Evolutionary conservation across 2,113 vertebrate species (phyloP).

Genomic region (Seriola quinqueradiata): DNA sequence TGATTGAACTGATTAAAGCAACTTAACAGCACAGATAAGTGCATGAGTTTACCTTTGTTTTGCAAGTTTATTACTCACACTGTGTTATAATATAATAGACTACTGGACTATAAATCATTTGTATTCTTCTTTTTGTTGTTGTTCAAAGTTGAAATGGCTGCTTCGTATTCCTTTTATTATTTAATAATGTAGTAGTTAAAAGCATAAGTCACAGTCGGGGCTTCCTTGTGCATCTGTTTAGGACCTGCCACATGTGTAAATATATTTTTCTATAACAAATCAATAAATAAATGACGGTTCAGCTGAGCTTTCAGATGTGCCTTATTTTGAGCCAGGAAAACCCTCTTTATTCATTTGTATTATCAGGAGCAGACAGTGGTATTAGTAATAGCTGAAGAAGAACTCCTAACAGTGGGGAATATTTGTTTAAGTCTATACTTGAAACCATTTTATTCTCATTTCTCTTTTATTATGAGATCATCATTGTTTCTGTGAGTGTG

Average conservation of each 20-base stretch:
- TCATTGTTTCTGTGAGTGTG: conserved; percentile 26
- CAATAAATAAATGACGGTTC: background rate
- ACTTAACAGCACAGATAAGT: background rate
- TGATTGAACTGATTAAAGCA: background rate
- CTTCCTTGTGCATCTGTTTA: background rate
- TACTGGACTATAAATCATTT: background rate
- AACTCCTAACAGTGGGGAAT: background rate
- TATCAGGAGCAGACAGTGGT: background rate
- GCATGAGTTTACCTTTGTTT: background rate
- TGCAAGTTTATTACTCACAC: background rate
- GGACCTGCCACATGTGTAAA: background rate
- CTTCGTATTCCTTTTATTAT: background rate
- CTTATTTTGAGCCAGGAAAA: background rate
- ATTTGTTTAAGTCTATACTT: conserved; percentile 2
- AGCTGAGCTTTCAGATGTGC: background rate
- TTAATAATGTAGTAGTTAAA: too few relatives aligned
- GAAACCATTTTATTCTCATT: background rate
- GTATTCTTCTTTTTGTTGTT: background rate
- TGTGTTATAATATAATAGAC: background rate
- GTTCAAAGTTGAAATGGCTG: background rate
- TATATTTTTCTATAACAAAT: background rate
- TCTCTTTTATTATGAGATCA: background rate
- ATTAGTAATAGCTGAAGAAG: background rate
- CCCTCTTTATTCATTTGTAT: background rate
- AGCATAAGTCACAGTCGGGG: background rate